phyloP scores from a whole-genome alignment of 2,113 vertebrate genomes.

The Chionis minor region DNA sequence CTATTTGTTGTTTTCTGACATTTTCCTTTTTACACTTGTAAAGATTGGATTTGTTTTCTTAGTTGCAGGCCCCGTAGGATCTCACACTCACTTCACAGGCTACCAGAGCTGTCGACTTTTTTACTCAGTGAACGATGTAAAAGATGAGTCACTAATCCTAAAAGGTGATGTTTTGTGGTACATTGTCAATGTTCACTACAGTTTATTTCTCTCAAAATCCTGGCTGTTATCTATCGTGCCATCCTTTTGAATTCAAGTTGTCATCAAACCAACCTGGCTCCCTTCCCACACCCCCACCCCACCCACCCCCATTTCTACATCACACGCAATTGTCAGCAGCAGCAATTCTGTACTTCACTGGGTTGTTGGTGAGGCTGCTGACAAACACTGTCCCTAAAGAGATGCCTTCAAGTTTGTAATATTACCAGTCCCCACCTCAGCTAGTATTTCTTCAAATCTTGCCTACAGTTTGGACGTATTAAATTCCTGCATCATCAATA shows the following conservation, averaged over 20 bases:
- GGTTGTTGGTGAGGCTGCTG: not conserved
- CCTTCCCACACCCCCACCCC: too few species aligned
- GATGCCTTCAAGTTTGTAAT: not conserved
- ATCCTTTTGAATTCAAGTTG: not conserved
- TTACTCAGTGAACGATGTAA: not conserved
- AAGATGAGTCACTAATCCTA: not conserved
- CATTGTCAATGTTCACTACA: not conserved
- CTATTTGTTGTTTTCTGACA: not conserved
- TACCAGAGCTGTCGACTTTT: not conserved
- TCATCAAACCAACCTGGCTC: not conserved
- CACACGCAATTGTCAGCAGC: not conserved
- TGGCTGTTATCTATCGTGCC: not conserved
- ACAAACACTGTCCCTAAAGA: not conserved
- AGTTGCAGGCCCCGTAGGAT: not conserved
- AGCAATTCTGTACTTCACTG: not conserved
- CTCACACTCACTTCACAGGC: not conserved
- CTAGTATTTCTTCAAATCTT: not conserved
- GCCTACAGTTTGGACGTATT: not conserved
- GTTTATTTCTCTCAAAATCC: not conserved
- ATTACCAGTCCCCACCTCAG: not conserved
- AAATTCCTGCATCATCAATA: not conserved
- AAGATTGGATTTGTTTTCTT: not conserved
- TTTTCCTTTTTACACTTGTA: not conserved
- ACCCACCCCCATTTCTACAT: not conserved
- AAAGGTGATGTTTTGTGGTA: not conserved